Conservation (phyloP, 1,140 invertebrate species). For the Drosophila mayri region DNA sequence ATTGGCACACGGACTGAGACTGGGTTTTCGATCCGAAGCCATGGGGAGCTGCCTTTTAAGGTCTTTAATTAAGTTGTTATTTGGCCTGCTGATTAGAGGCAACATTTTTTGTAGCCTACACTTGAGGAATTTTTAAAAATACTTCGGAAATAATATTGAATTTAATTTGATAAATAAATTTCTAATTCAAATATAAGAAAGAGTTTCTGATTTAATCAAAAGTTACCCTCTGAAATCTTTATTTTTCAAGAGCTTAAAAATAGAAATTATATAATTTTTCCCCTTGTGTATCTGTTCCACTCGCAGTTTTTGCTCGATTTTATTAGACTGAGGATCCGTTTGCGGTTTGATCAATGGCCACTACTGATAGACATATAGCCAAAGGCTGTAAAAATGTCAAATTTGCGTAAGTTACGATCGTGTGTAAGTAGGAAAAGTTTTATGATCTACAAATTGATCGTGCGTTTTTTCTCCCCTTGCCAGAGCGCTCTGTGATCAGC, state of each 20-base stretch:
- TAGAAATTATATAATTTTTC: background rate
- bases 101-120: constrained; percentile 54
- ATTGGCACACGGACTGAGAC: background rate
- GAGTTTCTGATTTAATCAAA: no score
- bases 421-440: constrained; percentile 53
- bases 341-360: constrained; percentile 65
- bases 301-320: constrained; percentile 18
- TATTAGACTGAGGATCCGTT: constrained; percentile 48
- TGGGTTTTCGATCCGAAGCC: constrained; percentile 1
- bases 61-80: constrained; percentile 82
- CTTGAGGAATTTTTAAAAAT: background rate
- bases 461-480: constrained; percentile 50
- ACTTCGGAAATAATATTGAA: background rate
- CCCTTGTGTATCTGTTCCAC: background rate
- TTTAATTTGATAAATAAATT: background rate
- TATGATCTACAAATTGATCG: constrained; percentile 80
- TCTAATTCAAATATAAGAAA: background rate
- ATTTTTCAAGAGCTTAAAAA: no score
- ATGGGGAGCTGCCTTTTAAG: constrained; percentile 65
- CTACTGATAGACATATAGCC: constrained; percentile 30
- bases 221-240: background rate
- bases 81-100: constrained; percentile 74
- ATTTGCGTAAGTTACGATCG: constrained; percentile 77
- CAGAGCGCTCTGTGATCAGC: constrained; percentile 10
- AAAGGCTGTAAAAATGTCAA: constrained; percentile 77